A percentile compares a stretch with the other conserved stretches of the same genome.
phyloP scores from a whole-genome alignment of 2,888 invertebrate genomes.

The Norana najaformis region DNA sequence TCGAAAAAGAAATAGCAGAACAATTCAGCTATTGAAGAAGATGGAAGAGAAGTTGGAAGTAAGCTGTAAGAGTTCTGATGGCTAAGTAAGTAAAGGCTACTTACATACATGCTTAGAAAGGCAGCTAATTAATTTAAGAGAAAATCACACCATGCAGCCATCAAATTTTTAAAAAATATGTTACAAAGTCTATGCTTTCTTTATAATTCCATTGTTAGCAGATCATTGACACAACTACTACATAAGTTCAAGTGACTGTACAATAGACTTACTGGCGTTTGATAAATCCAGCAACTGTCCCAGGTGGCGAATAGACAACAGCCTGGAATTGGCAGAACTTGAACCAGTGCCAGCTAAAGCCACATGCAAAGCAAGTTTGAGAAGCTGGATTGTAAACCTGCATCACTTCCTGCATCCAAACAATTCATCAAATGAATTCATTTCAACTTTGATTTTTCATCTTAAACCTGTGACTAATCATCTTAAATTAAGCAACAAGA shows the following conservation, averaged over 20 bases:
- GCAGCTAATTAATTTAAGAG: neutral
- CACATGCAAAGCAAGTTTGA: constrained; percentile 42
- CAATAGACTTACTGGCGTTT: constrained; percentile 40
- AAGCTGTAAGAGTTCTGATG: too few species aligned
- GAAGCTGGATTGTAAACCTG: constrained; percentile 41
- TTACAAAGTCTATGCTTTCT: neutral
- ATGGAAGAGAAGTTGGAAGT: too few species aligned
- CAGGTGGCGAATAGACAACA: constrained; percentile 42
- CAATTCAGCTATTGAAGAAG: too few species aligned
- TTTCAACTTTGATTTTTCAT: neutral
- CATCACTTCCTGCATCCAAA: constrained; percentile 41
- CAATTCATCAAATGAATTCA: neutral
- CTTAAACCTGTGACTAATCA: neutral
- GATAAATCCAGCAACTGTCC: constrained; percentile 44
- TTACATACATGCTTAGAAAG: neutral
- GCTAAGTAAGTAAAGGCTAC: too few species aligned
- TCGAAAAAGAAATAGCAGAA: too few species aligned
- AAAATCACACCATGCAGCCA: neutral
- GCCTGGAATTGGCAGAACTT: constrained; percentile 42
- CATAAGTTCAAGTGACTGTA: neutral
- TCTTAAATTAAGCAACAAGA: neutral
- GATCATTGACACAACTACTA: neutral
- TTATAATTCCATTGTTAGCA: neutral
- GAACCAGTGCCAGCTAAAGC: constrained; percentile 44
- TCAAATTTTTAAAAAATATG: neutral